Base-by-base conservation (phyloP, 2,888 invertebrate genomes). In the Drosophila mercatorum region DNA sequence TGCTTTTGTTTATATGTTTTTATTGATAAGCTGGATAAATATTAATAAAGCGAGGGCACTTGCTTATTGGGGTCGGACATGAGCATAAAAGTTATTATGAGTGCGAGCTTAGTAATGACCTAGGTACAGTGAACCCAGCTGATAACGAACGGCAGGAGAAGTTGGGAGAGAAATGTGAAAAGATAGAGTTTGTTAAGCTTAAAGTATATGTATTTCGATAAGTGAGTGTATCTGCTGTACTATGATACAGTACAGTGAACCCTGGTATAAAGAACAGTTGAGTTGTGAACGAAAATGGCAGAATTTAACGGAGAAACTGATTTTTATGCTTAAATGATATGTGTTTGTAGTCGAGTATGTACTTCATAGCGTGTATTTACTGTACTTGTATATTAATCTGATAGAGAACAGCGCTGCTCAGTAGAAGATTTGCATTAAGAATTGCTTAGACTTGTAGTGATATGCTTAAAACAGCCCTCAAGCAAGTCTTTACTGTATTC, bases 21-120 rank as follows among this genome's bases (percentile, higher is more conserved):
- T 64, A 78, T 77, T 70, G 77, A 77, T 77, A 75, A 78, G 79
- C 66, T 22, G 38, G 10, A 14, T 26, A 67, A 67, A 67, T 67
- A 67, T 55, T 49, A 34, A 31, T 52, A 44, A 31, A n/a, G n/a
- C 22, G 43, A n/a, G n/a, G n/a, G 38, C 56, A 62, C 44, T 73
- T 28, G 75, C 44, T 56, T 46, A 68, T 66, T 81, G 63, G 64
- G 75, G 79, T 74, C 79, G 76, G 34, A 12, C 53, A 47, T 26
- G 31, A 60, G 47, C 68, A 61, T 64, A 47, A 60, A 58, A 41
- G 43, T 49, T 17, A 34, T 55, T 38, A 43, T 75, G 52, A 55
- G 26, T 57, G 46, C 63, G 41, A n/a, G n/a, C 34, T 65, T 66
- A 36, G 36, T 36, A 38, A 34, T 17, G 17, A 17, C 31, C 51